phyloP scores from a whole-genome alignment of 1,140 invertebrate species.

The Plutomurus gul region DNA sequence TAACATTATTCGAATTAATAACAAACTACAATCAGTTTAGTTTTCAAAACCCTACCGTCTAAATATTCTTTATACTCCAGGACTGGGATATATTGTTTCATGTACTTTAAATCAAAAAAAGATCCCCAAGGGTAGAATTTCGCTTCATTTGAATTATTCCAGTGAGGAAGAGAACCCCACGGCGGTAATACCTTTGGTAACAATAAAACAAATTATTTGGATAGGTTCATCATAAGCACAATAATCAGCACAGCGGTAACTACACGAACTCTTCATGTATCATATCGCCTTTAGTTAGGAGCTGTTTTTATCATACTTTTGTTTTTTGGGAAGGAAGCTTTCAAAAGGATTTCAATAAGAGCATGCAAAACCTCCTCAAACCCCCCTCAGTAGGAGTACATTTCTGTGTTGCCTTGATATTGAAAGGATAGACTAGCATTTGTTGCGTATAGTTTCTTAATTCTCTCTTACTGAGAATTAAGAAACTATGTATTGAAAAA shows the following conservation, averaged over 20 bases:
- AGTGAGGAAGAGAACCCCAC: conserved; percentile 88
- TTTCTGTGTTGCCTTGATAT: too few relatives aligned
- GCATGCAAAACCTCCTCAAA: too few relatives aligned
- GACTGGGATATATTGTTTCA: conserved; percentile 80
- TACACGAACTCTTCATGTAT: too few relatives aligned
- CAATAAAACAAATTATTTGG: conserved; percentile 61
- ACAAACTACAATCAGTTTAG: not conserved
- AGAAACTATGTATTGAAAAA: too few relatives aligned
- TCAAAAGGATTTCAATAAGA: too few relatives aligned
- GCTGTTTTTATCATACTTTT: too few relatives aligned
- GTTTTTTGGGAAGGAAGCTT: too few relatives aligned
- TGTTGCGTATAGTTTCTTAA: too few relatives aligned
- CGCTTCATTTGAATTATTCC: conserved; percentile 65
- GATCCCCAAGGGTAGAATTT: conserved; percentile 71
- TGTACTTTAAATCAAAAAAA: conserved; percentile 85
- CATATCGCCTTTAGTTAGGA: too few relatives aligned
- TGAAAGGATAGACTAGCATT: too few relatives aligned
- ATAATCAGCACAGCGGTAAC: conserved; percentile 42
- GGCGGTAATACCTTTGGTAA: conserved; percentile 76
- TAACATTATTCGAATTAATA: not conserved
- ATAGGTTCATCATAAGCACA: conserved; percentile 51
- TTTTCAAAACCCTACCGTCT: conserved; percentile 60
- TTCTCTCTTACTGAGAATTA: too few relatives aligned
- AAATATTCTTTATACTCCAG: conserved; percentile 86
- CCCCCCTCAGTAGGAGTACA: too few relatives aligned